These are phyloP conservation scores for Morus bassanus DNA, from an alignment of 2,797 vertebrate species.

Conservation along the genomic window DNA sequence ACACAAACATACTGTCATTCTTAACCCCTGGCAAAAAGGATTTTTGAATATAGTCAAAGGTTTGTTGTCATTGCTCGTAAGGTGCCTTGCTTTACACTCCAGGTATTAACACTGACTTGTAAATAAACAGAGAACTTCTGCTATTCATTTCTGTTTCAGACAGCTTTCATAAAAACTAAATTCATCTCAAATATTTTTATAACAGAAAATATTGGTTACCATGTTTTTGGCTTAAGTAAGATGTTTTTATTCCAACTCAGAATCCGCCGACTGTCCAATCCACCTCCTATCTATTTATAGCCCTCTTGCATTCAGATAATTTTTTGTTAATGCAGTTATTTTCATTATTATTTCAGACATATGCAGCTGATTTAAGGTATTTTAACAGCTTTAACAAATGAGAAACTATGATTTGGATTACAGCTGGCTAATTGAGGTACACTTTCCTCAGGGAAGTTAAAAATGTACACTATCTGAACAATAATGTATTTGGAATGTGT, in stretches of 20 bases:
- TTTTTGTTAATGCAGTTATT: slow-evolving; percentile 62
- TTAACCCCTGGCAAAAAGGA: neutral
- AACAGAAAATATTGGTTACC: slow-evolving; percentile 75
- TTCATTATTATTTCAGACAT: slow-evolving; percentile 55
- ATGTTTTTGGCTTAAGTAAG: slow-evolving; percentile 72
- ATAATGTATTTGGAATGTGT: slow-evolving; percentile 43
- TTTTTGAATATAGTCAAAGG: neutral
- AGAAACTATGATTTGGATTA: slow-evolving; percentile 60
- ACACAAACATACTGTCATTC: neutral
- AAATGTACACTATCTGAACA: slow-evolving; percentile 19
- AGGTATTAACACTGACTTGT: slow-evolving; percentile 50
- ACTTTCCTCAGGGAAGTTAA: slow-evolving; percentile 51
- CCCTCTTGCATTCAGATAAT: slow-evolving; percentile 47
- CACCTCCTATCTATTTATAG: slow-evolving; percentile 75
- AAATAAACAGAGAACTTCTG: slow-evolving; percentile 60
- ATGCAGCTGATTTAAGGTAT: slow-evolving; percentile 58
- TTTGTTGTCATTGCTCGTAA: neutral
- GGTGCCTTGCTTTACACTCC: neutral
- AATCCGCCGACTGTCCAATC: slow-evolving; percentile 72
- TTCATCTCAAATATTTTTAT: slow-evolving; percentile 75
- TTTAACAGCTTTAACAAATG: slow-evolving; percentile 65
- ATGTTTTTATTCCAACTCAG: slow-evolving; percentile 74
- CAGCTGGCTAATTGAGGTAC: slow-evolving; percentile 62
- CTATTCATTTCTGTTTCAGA: slow-evolving; percentile 60
- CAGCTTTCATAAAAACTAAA: slow-evolving; percentile 70